Evolutionary conservation across 1,140 invertebrate genomes (phyloP).

Genomic region (Mesaphorura yosii): DNA sequence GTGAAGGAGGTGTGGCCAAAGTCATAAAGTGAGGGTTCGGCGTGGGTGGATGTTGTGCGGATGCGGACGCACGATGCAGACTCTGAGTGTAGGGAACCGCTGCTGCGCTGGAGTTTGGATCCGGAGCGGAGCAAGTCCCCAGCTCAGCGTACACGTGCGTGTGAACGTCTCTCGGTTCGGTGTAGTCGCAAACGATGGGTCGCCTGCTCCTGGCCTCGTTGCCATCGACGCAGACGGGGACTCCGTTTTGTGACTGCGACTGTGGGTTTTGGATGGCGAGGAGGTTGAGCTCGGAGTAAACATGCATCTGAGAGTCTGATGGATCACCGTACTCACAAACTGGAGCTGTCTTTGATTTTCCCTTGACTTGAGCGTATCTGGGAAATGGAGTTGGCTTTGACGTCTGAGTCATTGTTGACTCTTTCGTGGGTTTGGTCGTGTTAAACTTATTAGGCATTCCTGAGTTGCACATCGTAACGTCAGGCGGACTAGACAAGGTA

Average conservation of each 20-base stretch:
- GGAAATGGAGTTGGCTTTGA: conserved; percentile 41
- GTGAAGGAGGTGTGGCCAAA: conserved; percentile 4
- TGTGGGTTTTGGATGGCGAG: background rate
- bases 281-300: conserved; percentile 42
- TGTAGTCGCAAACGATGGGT: conserved; percentile 52
- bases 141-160: conserved; percentile 58
- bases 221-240: conserved; percentile 37
- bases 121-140: background rate
- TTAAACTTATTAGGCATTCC: background rate
- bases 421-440: background rate
- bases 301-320: conserved; percentile 37
- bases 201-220: no score
- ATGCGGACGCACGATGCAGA: no score
- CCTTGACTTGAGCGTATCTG: conserved; percentile 26
- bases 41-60: no score
- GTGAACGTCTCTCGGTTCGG: conserved; percentile 50
- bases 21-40: no score
- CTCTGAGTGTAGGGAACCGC: background rate
- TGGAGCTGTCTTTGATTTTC: conserved; percentile 26
- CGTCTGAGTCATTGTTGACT: conserved; percentile 43
- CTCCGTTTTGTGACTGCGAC: conserved; percentile 31
- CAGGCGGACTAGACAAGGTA: conserved; percentile 26
- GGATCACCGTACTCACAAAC: conserved; percentile 44
- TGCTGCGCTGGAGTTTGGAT: background rate
- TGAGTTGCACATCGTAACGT: conserved; percentile 27